Evolutionary conservation across 2,113 vertebrate genomes (phyloP), one percentile per base, ranked within the genome.

Genomic region (Numenius arquata): DNA sequence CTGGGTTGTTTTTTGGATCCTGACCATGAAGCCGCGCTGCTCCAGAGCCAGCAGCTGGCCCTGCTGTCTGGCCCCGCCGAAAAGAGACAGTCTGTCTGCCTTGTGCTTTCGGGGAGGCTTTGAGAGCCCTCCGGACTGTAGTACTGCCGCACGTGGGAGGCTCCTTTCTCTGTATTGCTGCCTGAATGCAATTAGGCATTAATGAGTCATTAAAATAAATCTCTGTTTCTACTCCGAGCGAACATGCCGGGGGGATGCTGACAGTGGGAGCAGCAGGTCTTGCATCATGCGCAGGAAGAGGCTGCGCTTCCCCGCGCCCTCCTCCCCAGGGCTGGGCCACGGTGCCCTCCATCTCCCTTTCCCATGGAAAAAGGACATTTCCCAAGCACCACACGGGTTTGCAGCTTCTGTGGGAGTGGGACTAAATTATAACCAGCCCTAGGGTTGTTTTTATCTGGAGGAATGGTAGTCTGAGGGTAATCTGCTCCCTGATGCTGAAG

Each of bases 131-230:
- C 74, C 70, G 6, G 38, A 36, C 94, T 95, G 71, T 96, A 96
- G 93, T 95, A 93, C 91, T 76, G 95, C 50, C 9, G 12, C 96
- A 97, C 89, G 94, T 96, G 96, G 96, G 91, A 96, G 95, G 95
- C 94, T 96, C 38, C 74, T 89, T 89, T 82, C 77, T 58, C 91
- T 91, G 36, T 95, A 76, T 93, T 73, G 91, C 94, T 96, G 91
- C 63, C 94, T 82, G 96, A 95, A 96, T 95, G 95, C 78, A 94
- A 97, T 97, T 97, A 97, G 92, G 75, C 87, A 85, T 95, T 96
- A 97, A 97, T 96, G 94, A 97, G 95, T 96, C 96, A 97, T 97
- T 97, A 97, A 95, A 96, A 94, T 91, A 96, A 95, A 96, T 93
- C 84, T 96, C 96, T 97, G 96, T 95, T 97, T 96, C 95, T 96